Conservation (phyloP, 30 jellyfish, hydroid and myxozoan genomes). For the Sanderia malayensis region DNA sequence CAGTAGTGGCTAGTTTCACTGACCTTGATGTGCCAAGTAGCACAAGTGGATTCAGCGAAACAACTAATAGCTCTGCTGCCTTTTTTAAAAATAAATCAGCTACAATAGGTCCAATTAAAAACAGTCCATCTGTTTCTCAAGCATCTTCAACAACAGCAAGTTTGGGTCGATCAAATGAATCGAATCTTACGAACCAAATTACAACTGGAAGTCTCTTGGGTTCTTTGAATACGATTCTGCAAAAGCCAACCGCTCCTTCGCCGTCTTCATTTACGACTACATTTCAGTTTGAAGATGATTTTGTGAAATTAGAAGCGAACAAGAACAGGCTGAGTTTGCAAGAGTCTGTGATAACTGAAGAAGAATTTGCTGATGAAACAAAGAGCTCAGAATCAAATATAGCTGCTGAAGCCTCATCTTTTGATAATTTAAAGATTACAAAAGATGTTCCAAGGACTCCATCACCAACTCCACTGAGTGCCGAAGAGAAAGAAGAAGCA, state of each 20-base stretch:
- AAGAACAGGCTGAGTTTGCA: slow-evolving; percentile 30
- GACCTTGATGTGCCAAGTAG: slow-evolving; percentile 37
- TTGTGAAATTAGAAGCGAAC: background rate
- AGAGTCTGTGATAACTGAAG: slow-evolving; percentile 15
- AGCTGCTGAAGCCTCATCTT: no score
- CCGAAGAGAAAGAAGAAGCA: background rate
- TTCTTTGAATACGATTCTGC: slow-evolving; percentile 42
- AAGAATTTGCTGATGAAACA: background rate
- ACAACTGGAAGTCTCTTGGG: slow-evolving; percentile 53
- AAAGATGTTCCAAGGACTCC: background rate
- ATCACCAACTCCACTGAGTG: background rate
- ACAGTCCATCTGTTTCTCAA: background rate
- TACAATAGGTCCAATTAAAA: slow-evolving; percentile 17
- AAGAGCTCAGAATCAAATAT: slow-evolving; percentile 28
- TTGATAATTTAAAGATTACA: no score
- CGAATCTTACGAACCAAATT: background rate
- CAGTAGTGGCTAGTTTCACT: background rate
- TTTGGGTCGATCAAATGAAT: slow-evolving; percentile 8
- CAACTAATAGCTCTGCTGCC: slow-evolving; percentile 7
- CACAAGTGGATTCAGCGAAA: background rate
- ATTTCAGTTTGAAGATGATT: slow-evolving; percentile 28
- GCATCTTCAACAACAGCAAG: slow-evolving; percentile 26
- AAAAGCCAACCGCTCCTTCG: slow-evolving; percentile 15
- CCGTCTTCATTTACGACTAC: slow-evolving; percentile 15
- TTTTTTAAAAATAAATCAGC: slow-evolving; percentile 37